These are phyloP conservation scores for Vimba vimba DNA, from an alignment of 2,113 vertebrate species.

Conservation along the genomic window DNA sequence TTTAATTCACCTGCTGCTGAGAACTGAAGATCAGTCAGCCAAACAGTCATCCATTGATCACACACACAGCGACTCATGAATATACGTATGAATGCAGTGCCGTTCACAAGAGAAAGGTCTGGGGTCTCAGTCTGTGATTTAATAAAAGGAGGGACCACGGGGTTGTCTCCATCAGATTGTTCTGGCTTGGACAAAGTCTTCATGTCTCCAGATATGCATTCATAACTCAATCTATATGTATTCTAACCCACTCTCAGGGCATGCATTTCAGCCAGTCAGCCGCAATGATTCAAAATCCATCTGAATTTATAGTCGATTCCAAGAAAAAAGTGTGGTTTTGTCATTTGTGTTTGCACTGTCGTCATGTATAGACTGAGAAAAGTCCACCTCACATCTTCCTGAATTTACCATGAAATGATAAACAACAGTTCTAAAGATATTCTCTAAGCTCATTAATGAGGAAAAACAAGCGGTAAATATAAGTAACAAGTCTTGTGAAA, in stretches of 20 bases:
- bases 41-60: constrained; percentile 13
- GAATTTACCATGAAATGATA: neutral
- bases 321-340: neutral
- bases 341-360: neutral
- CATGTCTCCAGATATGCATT: constrained; percentile 12
- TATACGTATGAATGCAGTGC: constrained; percentile 2
- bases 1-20: neutral
- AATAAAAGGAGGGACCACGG: neutral
- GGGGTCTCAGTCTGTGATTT: constrained; percentile 12
- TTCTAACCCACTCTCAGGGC: neutral
- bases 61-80: constrained; percentile 18
- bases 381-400: neutral
- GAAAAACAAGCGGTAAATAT: neutral
- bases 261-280: constrained; percentile 12
- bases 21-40: constrained; percentile 12
- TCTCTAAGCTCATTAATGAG: neutral
- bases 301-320: neutral
- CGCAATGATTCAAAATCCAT: constrained; percentile 13
- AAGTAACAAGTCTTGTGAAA: neutral
- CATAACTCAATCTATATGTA: constrained; percentile 8
- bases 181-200: neutral
- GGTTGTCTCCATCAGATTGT: neutral
- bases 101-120: neutral
- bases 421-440: neutral
- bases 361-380: neutral